These are phyloP conservation scores for Stenodera caucasica DNA, from an alignment of 2,888 invertebrate genomes.

Conservation along the genomic window DNA sequence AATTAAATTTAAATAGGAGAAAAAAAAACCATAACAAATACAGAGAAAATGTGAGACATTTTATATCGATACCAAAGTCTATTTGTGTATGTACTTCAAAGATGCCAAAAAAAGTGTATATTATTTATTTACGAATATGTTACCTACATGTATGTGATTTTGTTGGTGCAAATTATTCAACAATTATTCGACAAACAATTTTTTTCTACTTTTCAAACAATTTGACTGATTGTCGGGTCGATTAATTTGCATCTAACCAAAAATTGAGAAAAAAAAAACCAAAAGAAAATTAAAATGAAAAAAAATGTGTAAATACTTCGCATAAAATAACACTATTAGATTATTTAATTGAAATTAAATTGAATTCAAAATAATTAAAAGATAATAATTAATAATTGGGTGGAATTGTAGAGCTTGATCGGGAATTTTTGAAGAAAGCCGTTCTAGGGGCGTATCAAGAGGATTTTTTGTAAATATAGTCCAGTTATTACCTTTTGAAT, in stretches of 20 bases:
- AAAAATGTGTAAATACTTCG: conserved; percentile 30
- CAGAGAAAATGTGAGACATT: conserved; percentile 52
- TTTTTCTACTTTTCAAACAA: conserved; percentile 32
- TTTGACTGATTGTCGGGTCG: conserved; percentile 50
- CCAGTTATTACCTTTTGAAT: conserved; percentile 58
- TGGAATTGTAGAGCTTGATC: neutral
- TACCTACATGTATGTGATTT: conserved; percentile 57
- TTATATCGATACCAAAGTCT: conserved; percentile 66
- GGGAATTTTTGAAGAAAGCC: neutral
- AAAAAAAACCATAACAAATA: conserved; percentile 45
- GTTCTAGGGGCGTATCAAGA: conserved; percentile 39
- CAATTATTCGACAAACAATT: conserved; percentile 25
- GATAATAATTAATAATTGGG: neutral
- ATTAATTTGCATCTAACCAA: conserved; percentile 36
- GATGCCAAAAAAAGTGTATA: conserved; percentile 60
- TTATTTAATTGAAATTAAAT: conserved; percentile 11
- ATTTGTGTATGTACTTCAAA: conserved; percentile 66
- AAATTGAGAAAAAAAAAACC: conserved; percentile 17
- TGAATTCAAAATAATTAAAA: conserved; percentile 25
- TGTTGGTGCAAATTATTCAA: conserved; percentile 41
- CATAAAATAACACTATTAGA: conserved; percentile 28
- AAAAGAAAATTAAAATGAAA: conserved; percentile 40
- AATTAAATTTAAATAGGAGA: too few species aligned
- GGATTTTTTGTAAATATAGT: conserved; percentile 56
- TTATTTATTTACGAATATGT: conserved; percentile 58